Evolutionary conservation across 53 echinoderm and acorn worm genomes (phyloP), one percentile per base, ranked within the genome.

Genomic region (Holothuria leucospilota): DNA sequence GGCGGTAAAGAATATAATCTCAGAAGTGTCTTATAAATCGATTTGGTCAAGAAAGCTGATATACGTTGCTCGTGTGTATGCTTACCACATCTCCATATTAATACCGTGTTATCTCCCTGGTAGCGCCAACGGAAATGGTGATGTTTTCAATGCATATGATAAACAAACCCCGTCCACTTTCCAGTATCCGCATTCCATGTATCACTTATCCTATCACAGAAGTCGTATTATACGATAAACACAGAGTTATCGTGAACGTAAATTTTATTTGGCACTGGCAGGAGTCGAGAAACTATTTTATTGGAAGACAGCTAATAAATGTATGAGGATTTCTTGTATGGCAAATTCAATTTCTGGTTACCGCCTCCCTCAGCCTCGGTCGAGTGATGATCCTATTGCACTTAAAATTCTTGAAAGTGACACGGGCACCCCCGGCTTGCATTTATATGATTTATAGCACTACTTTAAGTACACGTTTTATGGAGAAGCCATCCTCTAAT

Each of bases 251-350:
- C 53, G 75, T 75, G 15, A 46, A 75, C 75, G 75, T 49, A 23
- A 75, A 51, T 75, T 51, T 52, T 26, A 40, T 25, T 75, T 56
- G 56, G 56, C 15, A 16, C 56, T 9, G 4, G 26, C 26, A 20
- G 75, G 25, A 75, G 52, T 26, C 49, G 51, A 16, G 51, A 49
- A 51, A 49, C 15, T 11, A 39, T 39, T 49, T 39, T 72, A 72
- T 52, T 20, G n/a, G 25, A 52, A 24, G 26, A 26, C 75, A 75
- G 52, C 21, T 51, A 75, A 51, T 26, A 51, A 51, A 75, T 51
- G 28, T 75, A 52, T 49, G 52, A 49, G 75, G 75, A 75, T 75
- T 75, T 75, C 15, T 75, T 49, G 56, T 49, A 75, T 75, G 24
- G 14, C 75, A 75, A 75, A 75, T 75, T 75, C 51, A 75, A 75